Conservation (phyloP, 2,888 invertebrate species). For the Alviniconcha strummeri region DNA sequence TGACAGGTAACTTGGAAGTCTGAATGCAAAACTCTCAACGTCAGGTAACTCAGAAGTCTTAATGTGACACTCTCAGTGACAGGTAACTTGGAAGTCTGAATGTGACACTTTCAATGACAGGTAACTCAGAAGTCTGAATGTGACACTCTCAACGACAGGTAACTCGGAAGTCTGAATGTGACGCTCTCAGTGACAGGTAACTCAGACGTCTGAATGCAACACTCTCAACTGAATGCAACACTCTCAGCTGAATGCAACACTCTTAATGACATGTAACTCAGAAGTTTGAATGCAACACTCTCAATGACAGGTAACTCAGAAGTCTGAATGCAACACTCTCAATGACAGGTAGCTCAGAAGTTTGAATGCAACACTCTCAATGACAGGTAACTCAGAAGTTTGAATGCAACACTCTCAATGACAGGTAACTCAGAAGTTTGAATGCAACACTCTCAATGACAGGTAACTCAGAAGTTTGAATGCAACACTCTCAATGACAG, state of each 20-base stretch:
- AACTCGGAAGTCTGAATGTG: too few relatives aligned
- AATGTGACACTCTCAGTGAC: background rate
- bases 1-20: background rate
- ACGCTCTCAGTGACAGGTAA: background rate
- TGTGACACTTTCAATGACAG: background rate
- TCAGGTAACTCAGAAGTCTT: background rate
- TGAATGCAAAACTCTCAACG: background rate
- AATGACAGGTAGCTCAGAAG: background rate
- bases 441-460: background rate
- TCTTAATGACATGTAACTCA: background rate
- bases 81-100: background rate
- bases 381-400: too few relatives aligned
- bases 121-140: background rate
- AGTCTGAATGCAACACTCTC: background rate
- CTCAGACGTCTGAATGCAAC: background rate
- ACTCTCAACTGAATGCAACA: background rate
- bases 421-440: background rate
- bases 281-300: background rate
- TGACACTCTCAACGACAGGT: background rate
- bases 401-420: background rate
- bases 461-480: background rate
- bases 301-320: background rate
- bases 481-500: background rate
- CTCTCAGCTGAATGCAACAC: background rate
- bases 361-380: too few relatives aligned